Evolutionary conservation across 2,113 vertebrate species (phyloP).

Genomic region (Gambusia holbrooki): DNA sequence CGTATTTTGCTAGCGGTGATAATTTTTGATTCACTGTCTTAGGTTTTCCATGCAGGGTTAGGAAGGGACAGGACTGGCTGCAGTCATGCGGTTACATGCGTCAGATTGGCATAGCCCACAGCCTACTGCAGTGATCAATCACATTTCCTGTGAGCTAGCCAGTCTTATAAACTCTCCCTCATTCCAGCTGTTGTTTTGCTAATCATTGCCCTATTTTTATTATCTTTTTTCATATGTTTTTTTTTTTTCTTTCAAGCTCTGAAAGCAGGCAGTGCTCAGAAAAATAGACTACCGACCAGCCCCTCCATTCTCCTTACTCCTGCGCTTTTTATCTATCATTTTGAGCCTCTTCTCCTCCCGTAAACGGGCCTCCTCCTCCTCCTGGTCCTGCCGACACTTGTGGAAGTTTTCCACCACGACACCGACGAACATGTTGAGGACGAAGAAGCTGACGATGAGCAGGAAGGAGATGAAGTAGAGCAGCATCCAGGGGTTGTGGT

Average conservation of each 20-base stretch:
- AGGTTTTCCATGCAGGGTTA: conserved; percentile 64
- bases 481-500: conserved; percentile 97
- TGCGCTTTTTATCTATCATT: conserved; percentile 95
- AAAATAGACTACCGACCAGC: conserved; percentile 93
- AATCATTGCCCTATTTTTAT: conserved; percentile 32
- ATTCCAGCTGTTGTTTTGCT: background rate
- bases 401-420: conserved; percentile 98
- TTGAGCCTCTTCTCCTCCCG: conserved; percentile 90
- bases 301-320: conserved; percentile 96
- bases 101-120: conserved; percentile 72
- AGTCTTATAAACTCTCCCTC: conserved; percentile 53
- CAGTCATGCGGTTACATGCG: conserved; percentile 80
- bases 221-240: conserved; percentile 50
- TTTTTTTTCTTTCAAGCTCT: conserved; percentile 78
- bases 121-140: conserved; percentile 45
- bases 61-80: conserved; percentile 37
- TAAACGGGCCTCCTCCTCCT: conserved; percentile 89
- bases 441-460: conserved; percentile 97
- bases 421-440: conserved; percentile 96
- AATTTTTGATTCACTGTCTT: background rate
- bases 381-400: conserved; percentile 96
- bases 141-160: conserved; percentile 61
- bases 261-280: conserved; percentile 95
- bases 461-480: conserved; percentile 98
- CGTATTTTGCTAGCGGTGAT: background rate